phyloP scores from a whole-genome alignment of 2,113 vertebrate genomes.

The Gymnogyps californianus region DNA sequence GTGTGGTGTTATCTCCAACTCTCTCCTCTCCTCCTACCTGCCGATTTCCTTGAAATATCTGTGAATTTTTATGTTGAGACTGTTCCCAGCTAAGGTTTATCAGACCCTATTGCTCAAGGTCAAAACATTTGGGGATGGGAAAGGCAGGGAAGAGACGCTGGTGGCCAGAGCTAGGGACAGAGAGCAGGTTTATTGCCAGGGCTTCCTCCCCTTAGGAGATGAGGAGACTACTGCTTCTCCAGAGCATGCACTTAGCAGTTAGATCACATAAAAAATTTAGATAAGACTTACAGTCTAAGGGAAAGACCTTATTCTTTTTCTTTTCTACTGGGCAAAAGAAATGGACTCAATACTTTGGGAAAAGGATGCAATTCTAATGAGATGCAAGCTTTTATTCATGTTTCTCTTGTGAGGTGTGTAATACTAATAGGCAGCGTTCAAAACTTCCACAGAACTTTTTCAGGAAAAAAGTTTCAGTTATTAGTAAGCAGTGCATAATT shows the following conservation, averaged over 20 bases:
- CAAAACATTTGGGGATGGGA: not conserved
- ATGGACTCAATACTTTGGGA: not conserved
- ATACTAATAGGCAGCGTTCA: not conserved
- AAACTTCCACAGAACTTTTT: not conserved
- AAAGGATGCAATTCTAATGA: not conserved
- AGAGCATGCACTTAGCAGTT: not conserved
- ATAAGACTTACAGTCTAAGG: not conserved
- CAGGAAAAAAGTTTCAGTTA: not conserved
- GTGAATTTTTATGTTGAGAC: not conserved
- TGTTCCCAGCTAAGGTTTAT: not conserved
- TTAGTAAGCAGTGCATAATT: not conserved
- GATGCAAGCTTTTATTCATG: not conserved
- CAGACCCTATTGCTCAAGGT: not conserved
- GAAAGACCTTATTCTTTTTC: not conserved
- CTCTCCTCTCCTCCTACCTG: not conserved
- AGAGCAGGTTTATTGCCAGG: not conserved
- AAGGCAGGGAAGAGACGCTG: not conserved
- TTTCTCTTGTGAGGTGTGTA: not conserved
- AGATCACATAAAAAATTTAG: not conserved
- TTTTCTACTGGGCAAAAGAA: not conserved
- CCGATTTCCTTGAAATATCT: not conserved
- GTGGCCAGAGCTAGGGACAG: not conserved
- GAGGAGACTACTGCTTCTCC: not conserved
- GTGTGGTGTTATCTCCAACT: not conserved
- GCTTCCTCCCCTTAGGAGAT: not conserved